Base-by-base conservation (phyloP, 2,797 vertebrate genomes). In the Lepilemur septentrionalis region DNA sequence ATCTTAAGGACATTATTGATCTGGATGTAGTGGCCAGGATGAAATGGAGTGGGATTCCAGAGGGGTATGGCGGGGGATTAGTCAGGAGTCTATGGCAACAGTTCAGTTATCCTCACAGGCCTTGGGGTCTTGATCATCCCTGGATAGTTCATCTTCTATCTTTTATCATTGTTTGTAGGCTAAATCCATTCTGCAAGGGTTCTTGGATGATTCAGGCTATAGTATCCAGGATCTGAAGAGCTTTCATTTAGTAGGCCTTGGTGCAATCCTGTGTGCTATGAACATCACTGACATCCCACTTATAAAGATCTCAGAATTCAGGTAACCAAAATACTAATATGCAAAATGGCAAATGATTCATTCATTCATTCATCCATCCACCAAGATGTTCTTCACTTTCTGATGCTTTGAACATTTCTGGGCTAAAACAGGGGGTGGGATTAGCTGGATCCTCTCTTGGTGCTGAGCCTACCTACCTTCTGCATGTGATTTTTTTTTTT, bases 241-340 rank as follows among this genome's bases (percentile, higher is more conserved):
- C 89, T 99, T 98, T 97, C 98, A 99, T 91, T 97, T 99, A 94
- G 98, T 98, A 73, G 99, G 99, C 70, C 96, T 99, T 67, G 98
- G 98, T 65, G 46, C 91, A 35, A 89, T 89, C 72, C 97, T 99
- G 63, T 99, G 99, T 97, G 97, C 98, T 87, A 96, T 99, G 97
- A 98, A 98, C 61, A 48, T 91, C 69, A 98, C 98, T 12, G 98
- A 99, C 94, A 97, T 99, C 84, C 91, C 92, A 83, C 98, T 98
- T 69, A 98, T 99, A 97, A 98, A 91, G 46, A 96, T 93, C 65
- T 92, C 97, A 93, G 99, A 99, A 98, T 99, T 99, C 98, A 98
- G 99, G 99, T 99, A 98, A 92, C 30, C 50, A 61, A 73, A 91
- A 55, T 35, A 2, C 15, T 12, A 30, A 67, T 38, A 14, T 61